These are phyloP conservation scores for Lithobates pipiens DNA, from an alignment of 2,797 vertebrate genomes.

Conservation along the genomic window DNA sequence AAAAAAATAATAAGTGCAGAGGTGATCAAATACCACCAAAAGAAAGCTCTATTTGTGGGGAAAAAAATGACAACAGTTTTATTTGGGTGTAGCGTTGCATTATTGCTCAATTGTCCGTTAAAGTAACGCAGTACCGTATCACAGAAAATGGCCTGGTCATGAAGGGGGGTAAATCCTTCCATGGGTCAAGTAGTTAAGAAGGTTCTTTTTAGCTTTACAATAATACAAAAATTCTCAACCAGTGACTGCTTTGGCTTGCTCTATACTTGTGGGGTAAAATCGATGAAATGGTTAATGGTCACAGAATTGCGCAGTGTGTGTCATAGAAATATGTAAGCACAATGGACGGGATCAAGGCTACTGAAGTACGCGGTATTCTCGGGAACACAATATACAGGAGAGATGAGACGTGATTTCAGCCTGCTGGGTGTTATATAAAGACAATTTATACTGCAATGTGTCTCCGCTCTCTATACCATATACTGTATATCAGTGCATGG, in stretches of 20 bases:
- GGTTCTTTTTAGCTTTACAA: not conserved
- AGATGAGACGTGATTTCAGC: not conserved
- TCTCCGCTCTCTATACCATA: not conserved
- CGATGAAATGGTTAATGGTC: not conserved
- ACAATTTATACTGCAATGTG: not conserved
- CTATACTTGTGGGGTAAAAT: too few relatives aligned
- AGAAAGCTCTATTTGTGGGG: too few relatives aligned
- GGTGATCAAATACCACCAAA: too few relatives aligned
- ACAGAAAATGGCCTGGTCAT: too few relatives aligned
- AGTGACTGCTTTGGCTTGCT: not conserved
- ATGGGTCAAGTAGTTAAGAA: too few relatives aligned
- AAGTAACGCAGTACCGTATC: too few relatives aligned
- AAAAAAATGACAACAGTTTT: too few relatives aligned
- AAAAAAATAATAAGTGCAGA: too few relatives aligned
- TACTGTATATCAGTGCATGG: not conserved
- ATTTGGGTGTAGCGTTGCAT: too few relatives aligned
- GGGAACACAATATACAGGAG: not conserved
- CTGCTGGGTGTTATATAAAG: not conserved
- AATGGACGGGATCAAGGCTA: not conserved
- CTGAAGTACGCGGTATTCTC: not conserved
- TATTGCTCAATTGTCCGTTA: too few relatives aligned
- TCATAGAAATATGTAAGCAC: not conserved
- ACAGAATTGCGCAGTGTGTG: not conserved
- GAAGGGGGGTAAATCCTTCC: too few relatives aligned
- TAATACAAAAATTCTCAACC: too few relatives aligned